Percentiles rank a stretch among this genome's conserved stretches.
Conservation (phyloP, 2,113 vertebrate genomes). For the Dipodomys stephensi region DNA sequence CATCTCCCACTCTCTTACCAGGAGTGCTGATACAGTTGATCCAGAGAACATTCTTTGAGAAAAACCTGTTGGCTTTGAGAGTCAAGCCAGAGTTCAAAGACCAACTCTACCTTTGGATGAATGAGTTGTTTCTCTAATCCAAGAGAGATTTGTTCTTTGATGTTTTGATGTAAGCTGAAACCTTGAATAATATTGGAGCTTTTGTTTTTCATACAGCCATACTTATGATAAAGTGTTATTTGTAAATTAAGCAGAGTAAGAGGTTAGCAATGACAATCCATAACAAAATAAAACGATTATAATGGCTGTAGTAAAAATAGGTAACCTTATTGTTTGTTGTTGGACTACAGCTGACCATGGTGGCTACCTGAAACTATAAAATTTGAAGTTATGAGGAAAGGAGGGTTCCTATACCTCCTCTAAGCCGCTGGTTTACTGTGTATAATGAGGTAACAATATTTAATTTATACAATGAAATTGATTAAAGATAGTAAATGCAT, state of each 20-base stretch:
- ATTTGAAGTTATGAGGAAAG: background rate
- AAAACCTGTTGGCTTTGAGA: background rate
- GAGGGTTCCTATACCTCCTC: background rate
- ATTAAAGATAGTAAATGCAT: background rate
- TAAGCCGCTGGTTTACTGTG: background rate
- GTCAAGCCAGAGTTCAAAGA: background rate
- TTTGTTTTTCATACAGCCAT: background rate
- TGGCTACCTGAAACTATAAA: background rate
- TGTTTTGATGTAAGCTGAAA: background rate
- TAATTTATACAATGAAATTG: background rate
- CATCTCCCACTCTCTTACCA: too few relatives aligned
- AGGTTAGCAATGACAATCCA: background rate
- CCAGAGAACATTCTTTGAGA: background rate
- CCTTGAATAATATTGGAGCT: background rate
- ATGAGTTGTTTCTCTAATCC: background rate
- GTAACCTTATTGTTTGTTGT: background rate
- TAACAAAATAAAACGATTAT: background rate
- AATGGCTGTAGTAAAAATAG: background rate
- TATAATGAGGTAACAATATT: slow-evolving; percentile 3
- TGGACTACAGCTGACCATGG: background rate
- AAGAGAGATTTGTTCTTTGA: background rate
- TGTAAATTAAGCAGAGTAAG: background rate
- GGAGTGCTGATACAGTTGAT: background rate
- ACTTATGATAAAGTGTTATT: background rate
- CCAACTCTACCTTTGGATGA: background rate